These are phyloP conservation scores for Clarias batrachus DNA, from an alignment of 2,113 vertebrate genomes.

Conservation along the genomic window DNA sequence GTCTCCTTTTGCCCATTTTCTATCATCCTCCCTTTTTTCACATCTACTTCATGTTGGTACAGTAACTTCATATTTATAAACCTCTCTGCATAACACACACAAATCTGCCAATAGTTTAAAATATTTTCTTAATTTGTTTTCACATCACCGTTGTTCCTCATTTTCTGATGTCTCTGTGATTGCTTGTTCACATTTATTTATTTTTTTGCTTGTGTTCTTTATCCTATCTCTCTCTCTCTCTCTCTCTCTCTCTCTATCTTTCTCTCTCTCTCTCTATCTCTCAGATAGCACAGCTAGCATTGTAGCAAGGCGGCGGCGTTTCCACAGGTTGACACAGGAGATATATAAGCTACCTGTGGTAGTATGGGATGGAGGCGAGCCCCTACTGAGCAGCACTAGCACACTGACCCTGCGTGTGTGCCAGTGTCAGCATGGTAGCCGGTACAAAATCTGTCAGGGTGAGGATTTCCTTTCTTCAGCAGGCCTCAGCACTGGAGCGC, in stretches of 20 bases:
- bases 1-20: not conserved
- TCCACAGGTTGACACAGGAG: slow-evolving; percentile 80
- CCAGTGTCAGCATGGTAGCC: slow-evolving; percentile 77
- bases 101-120: slow-evolving; percentile 28
- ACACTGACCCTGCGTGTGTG: slow-evolving; percentile 84
- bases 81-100: not conserved
- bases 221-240: slow-evolving; percentile 30
- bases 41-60: not conserved
- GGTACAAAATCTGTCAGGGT: slow-evolving; percentile 78
- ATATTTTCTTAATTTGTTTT: not conserved
- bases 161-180: slow-evolving; percentile 4
- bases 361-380: slow-evolving; percentile 81
- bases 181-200: not conserved
- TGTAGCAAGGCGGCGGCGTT: slow-evolving; percentile 74
- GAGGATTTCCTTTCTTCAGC: slow-evolving; percentile 84
- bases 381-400: slow-evolving; percentile 81
- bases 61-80: not conserved
- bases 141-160: not conserved
- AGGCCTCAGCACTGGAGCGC: slow-evolving; percentile 83
- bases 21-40: not conserved
- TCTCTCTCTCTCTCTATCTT: slow-evolving; percentile 49
- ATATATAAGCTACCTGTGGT: slow-evolving; percentile 80
- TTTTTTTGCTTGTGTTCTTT: not conserved
- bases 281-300: slow-evolving; percentile 82
- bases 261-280: slow-evolving; percentile 39